Base-by-base conservation (phyloP, 2,888 invertebrate species). In the Erpobdella octoculata region DNA sequence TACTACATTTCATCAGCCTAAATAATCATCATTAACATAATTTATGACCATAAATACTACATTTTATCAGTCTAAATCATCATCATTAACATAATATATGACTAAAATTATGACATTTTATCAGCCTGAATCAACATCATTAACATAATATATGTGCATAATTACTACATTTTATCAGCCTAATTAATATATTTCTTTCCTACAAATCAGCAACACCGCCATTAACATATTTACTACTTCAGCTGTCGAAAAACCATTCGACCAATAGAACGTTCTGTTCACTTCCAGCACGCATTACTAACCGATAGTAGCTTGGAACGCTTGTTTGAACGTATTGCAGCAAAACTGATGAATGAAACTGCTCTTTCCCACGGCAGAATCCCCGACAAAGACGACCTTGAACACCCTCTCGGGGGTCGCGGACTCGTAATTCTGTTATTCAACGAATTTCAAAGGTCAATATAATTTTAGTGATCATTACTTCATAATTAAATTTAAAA, bases 321-420 rank as follows among this genome's bases (percentile, higher is more conserved):
- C 89, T 1, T 91, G 89, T 65, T 78, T 79, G 84, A 95, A 96
- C n/a, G 88, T 87, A 72, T 92, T 91, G 84, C 93, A 93, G 15
- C 94, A 94, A 82, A 95, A 96, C 79, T 93, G 92, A 82, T 93
- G 92, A 36, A 96, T 87, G 80, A 96, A 93, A 81, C 93, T 93
- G 1, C 94, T 95, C 85, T 96, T 96, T 31, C 96, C 96, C 67
- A 96, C 95, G 48, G 94, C 94, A 2, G 94, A 94, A 84, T 97
- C 94, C 0, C 86, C 86, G 1, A 86, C 84, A 78, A 86, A 85
- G 0, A 87, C 86, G 4, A 86, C 83, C 79, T 87, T 75, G 72
- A 75, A 75, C 5, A 75, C 62, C 21, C 75, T 59, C 67, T 75
- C 73, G 2, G 75, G 75, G 9, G 75, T 31, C 37, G 64, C 58